Percentiles rank a stretch among this genome's conserved stretches.
Evolutionary conservation across 2,113 vertebrate species (phyloP).

Genomic region (Oxyura jamaicensis): DNA sequence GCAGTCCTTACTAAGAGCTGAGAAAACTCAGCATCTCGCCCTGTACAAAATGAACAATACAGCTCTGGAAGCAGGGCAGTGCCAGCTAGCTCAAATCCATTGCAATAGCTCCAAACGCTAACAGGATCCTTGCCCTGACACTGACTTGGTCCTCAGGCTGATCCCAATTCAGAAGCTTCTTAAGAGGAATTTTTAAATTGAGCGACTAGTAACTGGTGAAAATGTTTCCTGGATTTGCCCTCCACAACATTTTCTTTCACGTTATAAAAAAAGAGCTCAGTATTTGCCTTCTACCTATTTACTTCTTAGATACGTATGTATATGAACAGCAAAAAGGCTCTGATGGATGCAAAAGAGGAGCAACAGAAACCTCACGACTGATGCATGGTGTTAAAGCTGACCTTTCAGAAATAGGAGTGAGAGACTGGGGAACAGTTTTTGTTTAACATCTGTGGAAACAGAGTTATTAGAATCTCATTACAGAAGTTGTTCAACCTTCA

Average conservation of each 20-base stretch:
- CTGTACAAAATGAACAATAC: background rate
- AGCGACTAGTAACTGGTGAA: background rate
- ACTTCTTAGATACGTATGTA: accelerated
- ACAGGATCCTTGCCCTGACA: accelerated
- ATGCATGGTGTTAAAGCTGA: background rate
- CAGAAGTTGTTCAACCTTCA: background rate
- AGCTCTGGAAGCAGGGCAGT: background rate
- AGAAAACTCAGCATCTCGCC: background rate
- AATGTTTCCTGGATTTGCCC: background rate
- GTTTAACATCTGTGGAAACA: background rate
- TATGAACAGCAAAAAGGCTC: background rate
- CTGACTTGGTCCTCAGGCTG: background rate
- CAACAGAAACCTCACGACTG: background rate
- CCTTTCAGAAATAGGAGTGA: background rate
- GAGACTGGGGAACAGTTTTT: background rate
- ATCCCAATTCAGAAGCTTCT: background rate
- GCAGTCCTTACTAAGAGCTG: background rate
- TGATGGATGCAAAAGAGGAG: background rate
- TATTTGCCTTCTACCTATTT: background rate
- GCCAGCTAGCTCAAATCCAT: background rate
- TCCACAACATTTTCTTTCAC: background rate
- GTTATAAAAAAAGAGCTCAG: background rate
- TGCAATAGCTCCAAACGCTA: background rate
- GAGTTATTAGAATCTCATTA: background rate
- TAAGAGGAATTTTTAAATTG: background rate